These are phyloP conservation scores for Cactoblastis cactorum DNA, from an alignment of 2,888 invertebrate genomes.

Conservation along the genomic window DNA sequence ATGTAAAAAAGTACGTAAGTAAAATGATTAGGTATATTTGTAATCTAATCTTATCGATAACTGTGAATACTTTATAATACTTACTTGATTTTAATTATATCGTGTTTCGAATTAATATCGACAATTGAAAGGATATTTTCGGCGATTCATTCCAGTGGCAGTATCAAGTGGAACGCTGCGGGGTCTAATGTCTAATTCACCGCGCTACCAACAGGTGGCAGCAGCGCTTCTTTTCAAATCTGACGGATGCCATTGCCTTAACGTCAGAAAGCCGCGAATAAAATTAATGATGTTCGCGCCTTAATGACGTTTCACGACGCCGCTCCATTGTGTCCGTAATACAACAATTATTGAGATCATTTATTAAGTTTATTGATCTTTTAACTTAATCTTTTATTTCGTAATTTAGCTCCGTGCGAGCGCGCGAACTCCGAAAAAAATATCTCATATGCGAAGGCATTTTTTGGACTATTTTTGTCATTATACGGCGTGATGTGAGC, in stretches of 20 bases:
- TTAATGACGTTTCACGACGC: constrained; percentile 78
- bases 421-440: constrained; percentile 75
- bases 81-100: constrained; percentile 26
- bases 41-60: not conserved
- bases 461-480: constrained; percentile 80
- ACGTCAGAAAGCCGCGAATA: constrained; percentile 78
- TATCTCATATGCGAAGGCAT: constrained; percentile 75
- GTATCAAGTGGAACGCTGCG: constrained; percentile 70
- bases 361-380: constrained; percentile 80
- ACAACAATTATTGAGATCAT: constrained; percentile 80
- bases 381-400: constrained; percentile 80
- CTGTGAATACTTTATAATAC: constrained; percentile 17
- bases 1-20: too few species aligned
- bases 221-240: constrained; percentile 72
- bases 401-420: constrained; percentile 76
- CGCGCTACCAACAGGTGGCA: constrained; percentile 79
- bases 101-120: constrained; percentile 27
- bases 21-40: not conserved
- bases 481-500: constrained; percentile 78
- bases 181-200: constrained; percentile 72
- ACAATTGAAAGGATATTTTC: constrained; percentile 42
- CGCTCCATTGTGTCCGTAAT: constrained; percentile 79
- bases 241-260: constrained; percentile 78
- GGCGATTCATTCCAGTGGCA: constrained; percentile 72
- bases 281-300: constrained; percentile 79